Percentiles rank a stretch among this genome's conserved stretches.
Evolutionary conservation across 2,888 invertebrate species (phyloP).

Genomic region (Erebia palarica): DNA sequence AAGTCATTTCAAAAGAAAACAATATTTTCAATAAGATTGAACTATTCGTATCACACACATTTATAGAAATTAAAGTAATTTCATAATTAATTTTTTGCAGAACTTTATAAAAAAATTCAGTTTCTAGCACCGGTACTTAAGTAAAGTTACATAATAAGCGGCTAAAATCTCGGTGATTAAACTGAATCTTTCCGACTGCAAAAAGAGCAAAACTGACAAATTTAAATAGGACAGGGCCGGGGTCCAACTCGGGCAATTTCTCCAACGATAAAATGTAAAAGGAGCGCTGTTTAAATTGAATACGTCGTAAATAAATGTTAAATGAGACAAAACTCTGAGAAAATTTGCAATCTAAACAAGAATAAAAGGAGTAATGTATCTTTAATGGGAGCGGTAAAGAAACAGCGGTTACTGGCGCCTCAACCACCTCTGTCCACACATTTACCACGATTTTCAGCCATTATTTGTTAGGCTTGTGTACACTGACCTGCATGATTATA

Average conservation of each 20-base stretch:
- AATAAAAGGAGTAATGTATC: slow-evolving; percentile 74
- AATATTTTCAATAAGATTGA: too few species aligned
- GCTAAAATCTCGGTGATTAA: slow-evolving; percentile 27
- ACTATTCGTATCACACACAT: too few species aligned
- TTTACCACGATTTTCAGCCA: slow-evolving; percentile 39
- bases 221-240: slow-evolving; percentile 66
- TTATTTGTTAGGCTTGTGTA: slow-evolving; percentile 19
- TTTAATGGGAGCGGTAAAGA: slow-evolving; percentile 67
- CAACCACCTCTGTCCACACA: slow-evolving; percentile 40
- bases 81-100: background rate
- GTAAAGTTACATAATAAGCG: slow-evolving; percentile 24
- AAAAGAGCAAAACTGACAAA: slow-evolving; percentile 67
- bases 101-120: background rate
- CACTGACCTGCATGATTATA: background rate
- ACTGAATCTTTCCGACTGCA: slow-evolving; percentile 55
- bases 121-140: slow-evolving; percentile 13
- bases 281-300: slow-evolving; percentile 78
- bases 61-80: background rate
- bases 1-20: too few species aligned
- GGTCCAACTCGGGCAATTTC: slow-evolving; percentile 67
- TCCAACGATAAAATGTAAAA: slow-evolving; percentile 72
- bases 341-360: slow-evolving; percentile 74
- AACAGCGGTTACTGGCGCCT: slow-evolving; percentile 45
- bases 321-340: slow-evolving; percentile 77
- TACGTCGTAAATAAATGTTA: slow-evolving; percentile 78